Percentiles rank a stretch among this genome's conserved stretches.
phyloP scores from a whole-genome alignment of 64 coral and sea anemone genomes.

The Astreopora myriophthalma region DNA sequence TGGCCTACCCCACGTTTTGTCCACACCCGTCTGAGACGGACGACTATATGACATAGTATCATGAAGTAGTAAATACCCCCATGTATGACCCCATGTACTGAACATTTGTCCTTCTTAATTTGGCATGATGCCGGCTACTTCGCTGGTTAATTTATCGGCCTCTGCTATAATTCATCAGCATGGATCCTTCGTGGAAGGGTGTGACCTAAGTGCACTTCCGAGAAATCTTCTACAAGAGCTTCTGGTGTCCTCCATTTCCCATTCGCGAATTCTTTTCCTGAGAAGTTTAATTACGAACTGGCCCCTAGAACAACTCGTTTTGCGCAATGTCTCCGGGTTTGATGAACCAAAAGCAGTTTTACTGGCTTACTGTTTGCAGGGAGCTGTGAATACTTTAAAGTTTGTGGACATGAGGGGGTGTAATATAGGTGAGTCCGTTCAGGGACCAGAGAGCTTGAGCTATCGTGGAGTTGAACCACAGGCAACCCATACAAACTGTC shows the following conservation, averaged over 20 bases:
- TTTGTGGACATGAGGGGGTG: constrained; percentile 66
- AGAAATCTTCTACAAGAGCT: constrained; percentile 44
- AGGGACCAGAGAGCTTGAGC: too few species aligned
- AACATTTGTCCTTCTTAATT: too few species aligned
- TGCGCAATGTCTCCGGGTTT: constrained; percentile 15
- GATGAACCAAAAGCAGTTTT: constrained; percentile 47
- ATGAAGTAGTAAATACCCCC: neutral
- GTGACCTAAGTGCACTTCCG: constrained; percentile 18
- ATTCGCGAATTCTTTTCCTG: constrained; percentile 27
- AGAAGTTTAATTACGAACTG: constrained; percentile 11
- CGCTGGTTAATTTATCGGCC: neutral
- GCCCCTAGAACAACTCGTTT: constrained; percentile 44
- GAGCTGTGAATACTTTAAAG: neutral
- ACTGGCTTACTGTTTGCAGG: constrained; percentile 55
- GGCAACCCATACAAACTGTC: too few species aligned
- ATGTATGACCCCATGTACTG: too few species aligned
- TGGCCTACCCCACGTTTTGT: too few species aligned
- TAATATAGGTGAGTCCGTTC: constrained; percentile 45
- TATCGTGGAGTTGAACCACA: too few species aligned
- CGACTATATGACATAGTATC: too few species aligned
- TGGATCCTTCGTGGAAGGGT: constrained; percentile 3
- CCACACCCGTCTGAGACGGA: too few species aligned
- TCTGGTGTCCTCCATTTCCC: constrained; percentile 26
- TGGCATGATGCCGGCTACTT: neutral
- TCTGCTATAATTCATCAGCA: constrained; percentile 17